Conservation (phyloP, 2,113 vertebrate genomes). For the Ailuropoda melanoleuca region DNA sequence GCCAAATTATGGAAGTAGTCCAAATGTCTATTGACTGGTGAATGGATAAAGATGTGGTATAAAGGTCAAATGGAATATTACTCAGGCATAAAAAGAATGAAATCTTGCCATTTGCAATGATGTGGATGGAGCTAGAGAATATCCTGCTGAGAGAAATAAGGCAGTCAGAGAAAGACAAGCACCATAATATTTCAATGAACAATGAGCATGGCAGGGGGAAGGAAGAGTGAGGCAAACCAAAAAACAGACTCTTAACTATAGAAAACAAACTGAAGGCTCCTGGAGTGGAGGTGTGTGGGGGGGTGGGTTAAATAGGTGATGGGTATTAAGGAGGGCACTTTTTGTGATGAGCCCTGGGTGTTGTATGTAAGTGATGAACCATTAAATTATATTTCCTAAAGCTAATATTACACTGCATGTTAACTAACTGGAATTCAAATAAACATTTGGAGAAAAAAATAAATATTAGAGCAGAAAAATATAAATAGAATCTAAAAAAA, state of each 20-base stretch:
- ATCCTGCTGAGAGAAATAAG: background rate
- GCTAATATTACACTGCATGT: background rate
- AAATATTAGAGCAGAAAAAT: background rate
- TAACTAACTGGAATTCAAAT: background rate
- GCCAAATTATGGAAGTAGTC: too few relatives aligned
- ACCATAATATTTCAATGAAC: too few relatives aligned
- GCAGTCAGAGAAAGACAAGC: too few relatives aligned
- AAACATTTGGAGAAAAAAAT: background rate
- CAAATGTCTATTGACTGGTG: too few relatives aligned
- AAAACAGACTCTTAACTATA: background rate
- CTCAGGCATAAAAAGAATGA: background rate
- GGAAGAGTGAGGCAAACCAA: background rate
- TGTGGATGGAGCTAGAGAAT: background rate
- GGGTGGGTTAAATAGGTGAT: background rate
- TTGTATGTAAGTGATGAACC: background rate
- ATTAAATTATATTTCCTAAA: background rate
- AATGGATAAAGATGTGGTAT: too few relatives aligned
- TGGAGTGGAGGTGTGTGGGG: background rate
- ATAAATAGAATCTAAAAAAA: background rate
- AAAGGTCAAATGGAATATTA: too few relatives aligned
- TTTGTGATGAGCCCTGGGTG: background rate
- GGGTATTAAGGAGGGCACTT: background rate
- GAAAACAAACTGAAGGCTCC: background rate
- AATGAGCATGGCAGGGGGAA: too few relatives aligned
- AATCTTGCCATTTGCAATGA: background rate